Conservation (phyloP, 1,140 invertebrate species). For the Contarinia nasturtii region DNA sequence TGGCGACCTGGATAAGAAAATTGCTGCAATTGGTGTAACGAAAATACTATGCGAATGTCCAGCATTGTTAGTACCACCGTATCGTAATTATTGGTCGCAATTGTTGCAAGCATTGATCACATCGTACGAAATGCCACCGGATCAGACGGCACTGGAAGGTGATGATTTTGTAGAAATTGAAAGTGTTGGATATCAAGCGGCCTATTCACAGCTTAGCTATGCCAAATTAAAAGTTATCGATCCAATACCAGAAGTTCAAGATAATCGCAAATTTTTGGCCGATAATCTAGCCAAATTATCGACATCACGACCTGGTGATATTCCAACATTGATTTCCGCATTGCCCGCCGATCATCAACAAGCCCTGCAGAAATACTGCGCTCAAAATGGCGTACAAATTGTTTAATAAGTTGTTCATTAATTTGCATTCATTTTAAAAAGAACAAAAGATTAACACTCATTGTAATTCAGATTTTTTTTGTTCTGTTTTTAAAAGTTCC, state of each 20-base stretch:
- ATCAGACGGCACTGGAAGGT: constrained; percentile 56
- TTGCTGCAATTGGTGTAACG: constrained; percentile 72
- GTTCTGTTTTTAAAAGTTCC: too few relatives aligned
- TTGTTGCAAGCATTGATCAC: constrained; percentile 55
- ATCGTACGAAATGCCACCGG: constrained; percentile 74
- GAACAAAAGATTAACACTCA: too few relatives aligned
- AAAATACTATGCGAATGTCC: constrained; percentile 66
- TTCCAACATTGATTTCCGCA: constrained; percentile 24
- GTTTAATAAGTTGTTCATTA: neutral
- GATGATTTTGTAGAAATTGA: constrained; percentile 78
- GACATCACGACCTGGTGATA: constrained; percentile 34
- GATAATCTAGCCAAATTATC: constrained; percentile 43
- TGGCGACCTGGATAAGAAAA: constrained; percentile 65
- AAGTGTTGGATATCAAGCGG: constrained; percentile 74
- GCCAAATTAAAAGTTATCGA: constrained; percentile 56
- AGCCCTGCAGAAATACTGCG: constrained; percentile 21
- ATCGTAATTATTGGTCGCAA: constrained; percentile 21
- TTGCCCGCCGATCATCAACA: constrained; percentile 15
- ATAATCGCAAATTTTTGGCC: constrained; percentile 47
- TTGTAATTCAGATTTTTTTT: too few relatives aligned
- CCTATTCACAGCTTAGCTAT: constrained; percentile 73
- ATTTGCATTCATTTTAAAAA: neutral
- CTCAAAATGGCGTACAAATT: constrained; percentile 16
- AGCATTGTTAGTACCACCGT: constrained; percentile 14
- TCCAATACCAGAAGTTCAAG: constrained; percentile 38